Conservation (phyloP, 2,113 vertebrate species). For the Condylura cristata region DNA sequence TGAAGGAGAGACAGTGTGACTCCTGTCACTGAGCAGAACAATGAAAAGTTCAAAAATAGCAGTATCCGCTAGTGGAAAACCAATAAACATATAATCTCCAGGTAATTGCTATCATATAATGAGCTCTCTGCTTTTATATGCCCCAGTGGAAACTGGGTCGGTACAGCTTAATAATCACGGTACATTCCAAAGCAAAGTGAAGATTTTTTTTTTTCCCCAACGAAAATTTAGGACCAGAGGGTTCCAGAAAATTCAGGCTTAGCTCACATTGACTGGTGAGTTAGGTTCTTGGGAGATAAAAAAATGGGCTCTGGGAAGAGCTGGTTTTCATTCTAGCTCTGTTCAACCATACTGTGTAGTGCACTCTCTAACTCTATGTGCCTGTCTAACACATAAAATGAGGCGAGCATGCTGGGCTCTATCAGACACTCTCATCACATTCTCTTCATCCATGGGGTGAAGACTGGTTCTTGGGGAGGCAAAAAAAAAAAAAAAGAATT, state of each 20-base stretch:
- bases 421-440: background rate
- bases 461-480: background rate
- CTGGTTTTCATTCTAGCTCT: background rate
- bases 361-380: accelerated
- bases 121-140: conserved; percentile 79
- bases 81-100: conserved; percentile 87
- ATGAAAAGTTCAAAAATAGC: conserved; percentile 82
- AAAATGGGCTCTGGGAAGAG: background rate
- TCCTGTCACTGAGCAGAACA: conserved; percentile 77
- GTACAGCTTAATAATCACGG: conserved; percentile 35
- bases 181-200: conserved; percentile 24
- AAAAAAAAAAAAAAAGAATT: background rate
- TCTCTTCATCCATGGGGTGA: background rate
- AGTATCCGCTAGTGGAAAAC: conserved; percentile 80
- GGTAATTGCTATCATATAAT: conserved; percentile 85
- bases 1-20: conserved; percentile 69
- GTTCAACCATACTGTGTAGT: accelerated
- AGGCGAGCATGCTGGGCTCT: background rate
- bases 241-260: background rate
- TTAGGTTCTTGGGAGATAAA: background rate
- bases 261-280: background rate
- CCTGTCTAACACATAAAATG: background rate
- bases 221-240: background rate
- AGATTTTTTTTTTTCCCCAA: background rate
- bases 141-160: conserved; percentile 64